Evolutionary conservation across 2,113 vertebrate genomes (phyloP).

Genomic region (Zosterops pallidus): DNA sequence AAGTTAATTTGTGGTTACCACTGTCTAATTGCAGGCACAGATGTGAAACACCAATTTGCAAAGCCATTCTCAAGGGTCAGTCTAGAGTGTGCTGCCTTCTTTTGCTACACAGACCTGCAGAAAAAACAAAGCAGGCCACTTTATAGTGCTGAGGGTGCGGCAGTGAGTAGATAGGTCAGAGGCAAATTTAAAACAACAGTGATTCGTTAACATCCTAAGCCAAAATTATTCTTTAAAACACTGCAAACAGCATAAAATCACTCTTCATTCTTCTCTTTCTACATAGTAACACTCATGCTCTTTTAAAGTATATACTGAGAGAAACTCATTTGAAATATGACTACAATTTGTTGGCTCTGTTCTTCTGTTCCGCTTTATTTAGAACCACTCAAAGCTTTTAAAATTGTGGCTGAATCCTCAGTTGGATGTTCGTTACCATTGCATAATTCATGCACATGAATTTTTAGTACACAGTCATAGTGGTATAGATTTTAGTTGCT

Average conservation of each 20-base stretch:
- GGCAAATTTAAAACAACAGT: neutral
- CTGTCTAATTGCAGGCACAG: neutral
- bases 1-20: neutral
- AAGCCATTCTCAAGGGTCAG: neutral
- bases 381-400: neutral
- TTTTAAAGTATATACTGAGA: neutral
- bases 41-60: neutral
- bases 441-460: neutral
- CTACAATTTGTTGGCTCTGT: neutral
- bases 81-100: neutral
- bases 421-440: neutral
- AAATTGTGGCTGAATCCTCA: neutral
- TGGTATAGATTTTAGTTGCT: neutral
- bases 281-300: neutral
- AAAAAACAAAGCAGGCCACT: neutral
- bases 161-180: neutral
- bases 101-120: neutral
- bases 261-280: neutral
- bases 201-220: fast-evolving
- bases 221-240: neutral
- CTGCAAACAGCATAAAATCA: neutral
- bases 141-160: neutral
- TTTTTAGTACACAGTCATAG: neutral
- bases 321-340: neutral
- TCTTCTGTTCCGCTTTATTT: neutral